These are phyloP conservation scores for Jaculus jaculus DNA, from an alignment of 2,113 vertebrate species.

Conservation along the genomic window DNA sequence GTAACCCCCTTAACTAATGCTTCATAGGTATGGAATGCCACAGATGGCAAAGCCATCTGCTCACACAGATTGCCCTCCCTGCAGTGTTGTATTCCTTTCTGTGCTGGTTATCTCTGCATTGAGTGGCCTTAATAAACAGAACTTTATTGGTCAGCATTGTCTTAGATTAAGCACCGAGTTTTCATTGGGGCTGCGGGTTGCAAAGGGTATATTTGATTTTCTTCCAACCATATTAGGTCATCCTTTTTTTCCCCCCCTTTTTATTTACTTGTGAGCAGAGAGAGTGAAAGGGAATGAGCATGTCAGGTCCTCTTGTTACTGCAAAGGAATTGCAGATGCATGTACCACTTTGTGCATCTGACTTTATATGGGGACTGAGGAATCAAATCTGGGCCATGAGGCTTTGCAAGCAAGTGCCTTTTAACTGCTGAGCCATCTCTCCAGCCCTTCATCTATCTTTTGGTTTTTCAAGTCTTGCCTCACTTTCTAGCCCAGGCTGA, in stretches of 20 bases:
- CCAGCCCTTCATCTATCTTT: too few species aligned
- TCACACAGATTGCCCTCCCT: background rate
- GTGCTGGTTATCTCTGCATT: background rate
- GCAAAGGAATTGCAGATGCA: too few species aligned
- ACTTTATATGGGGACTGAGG: too few species aligned
- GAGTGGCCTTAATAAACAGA: background rate
- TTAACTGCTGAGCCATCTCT: too few species aligned
- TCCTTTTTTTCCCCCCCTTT: background rate
- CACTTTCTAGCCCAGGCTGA: too few species aligned
- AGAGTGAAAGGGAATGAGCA: too few species aligned
- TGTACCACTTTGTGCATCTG: too few species aligned
- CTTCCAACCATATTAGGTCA: background rate
- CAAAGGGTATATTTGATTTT: background rate
- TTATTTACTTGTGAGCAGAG: too few species aligned
- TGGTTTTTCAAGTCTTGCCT: too few species aligned
- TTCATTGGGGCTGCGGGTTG: background rate
- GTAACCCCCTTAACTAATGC: background rate
- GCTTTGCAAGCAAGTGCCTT: too few species aligned
- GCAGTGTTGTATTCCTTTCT: background rate
- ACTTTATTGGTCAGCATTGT: background rate
- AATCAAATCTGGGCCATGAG: too few species aligned
- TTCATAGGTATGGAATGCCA: background rate
- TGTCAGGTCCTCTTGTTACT: too few species aligned
- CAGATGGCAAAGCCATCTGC: slow-evolving; percentile 52
- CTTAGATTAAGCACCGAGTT: background rate